phyloP scores from a whole-genome alignment of 2,113 vertebrate genomes.

The Gasterosteus nipponicus region DNA sequence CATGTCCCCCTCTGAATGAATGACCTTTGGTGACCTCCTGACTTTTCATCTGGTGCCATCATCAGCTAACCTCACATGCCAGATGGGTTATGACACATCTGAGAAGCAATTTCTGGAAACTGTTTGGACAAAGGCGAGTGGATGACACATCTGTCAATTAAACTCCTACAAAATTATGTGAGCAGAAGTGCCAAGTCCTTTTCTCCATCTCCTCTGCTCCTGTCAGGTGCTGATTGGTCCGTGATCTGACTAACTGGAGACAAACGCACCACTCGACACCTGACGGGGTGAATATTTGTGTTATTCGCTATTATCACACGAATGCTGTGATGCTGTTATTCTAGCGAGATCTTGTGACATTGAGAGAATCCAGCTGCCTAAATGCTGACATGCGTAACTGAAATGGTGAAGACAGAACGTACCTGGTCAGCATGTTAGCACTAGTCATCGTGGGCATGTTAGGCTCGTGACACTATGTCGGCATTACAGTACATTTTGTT shows the following conservation, averaged over 20 bases:
- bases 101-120: background rate
- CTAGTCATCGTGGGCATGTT: background rate
- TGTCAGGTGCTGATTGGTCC: background rate
- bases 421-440: background rate
- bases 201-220: background rate
- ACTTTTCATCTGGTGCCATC: background rate
- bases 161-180: background rate
- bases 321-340: background rate
- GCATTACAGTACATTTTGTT: background rate
- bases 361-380: background rate
- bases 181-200: background rate
- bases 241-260: background rate
- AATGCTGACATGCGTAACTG: background rate
- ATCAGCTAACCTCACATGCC: background rate
- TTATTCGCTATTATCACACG: background rate
- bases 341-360: background rate
- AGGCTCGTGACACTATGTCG: background rate
- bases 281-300: background rate
- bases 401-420: background rate
- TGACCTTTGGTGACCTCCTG: background rate
- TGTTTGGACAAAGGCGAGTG: background rate
- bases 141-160: background rate
- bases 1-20: background rate
- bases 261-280: background rate
- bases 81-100: background rate